phyloP scores from a whole-genome alignment of 2,113 vertebrate species.

The Scatophagus argus region DNA sequence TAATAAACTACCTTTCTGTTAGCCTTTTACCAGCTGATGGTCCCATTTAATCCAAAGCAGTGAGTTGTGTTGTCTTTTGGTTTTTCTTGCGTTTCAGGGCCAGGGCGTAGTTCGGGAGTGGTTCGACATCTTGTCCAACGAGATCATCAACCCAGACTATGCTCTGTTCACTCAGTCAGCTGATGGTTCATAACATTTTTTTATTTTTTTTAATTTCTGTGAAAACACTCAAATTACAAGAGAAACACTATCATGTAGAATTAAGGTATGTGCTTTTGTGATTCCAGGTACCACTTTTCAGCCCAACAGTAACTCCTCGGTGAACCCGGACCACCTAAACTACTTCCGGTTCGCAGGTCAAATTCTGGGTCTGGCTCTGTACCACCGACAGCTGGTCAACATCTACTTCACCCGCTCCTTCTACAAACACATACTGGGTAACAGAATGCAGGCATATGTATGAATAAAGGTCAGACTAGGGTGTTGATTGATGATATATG shows the following conservation, averaged over 20 bases:
- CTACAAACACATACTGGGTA: slow-evolving; percentile 99
- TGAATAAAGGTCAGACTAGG: not conserved
- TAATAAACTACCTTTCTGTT: not conserved
- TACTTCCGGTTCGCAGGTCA: slow-evolving; percentile 97
- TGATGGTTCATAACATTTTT: slow-evolving; percentile 86
- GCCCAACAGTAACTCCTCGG: slow-evolving; percentile 98
- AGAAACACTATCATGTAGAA: not conserved
- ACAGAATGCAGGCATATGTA: not conserved
- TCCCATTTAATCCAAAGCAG: not conserved
- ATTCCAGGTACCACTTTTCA: slow-evolving; percentile 96
- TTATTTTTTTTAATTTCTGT: too few relatives aligned
- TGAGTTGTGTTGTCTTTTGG: not conserved
- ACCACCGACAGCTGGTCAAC: slow-evolving; percentile 96
- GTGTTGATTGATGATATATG: not conserved
- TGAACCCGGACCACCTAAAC: slow-evolving; percentile 98
- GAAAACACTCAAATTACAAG: not conserved
- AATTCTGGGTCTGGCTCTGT: slow-evolving; percentile 95
- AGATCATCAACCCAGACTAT: slow-evolving; percentile 99
- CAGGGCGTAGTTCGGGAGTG: slow-evolving; percentile 98
- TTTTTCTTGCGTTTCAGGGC: slow-evolving; percentile 83
- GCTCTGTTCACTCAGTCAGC: slow-evolving; percentile 98
- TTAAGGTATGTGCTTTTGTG: not conserved
- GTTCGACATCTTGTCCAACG: slow-evolving; percentile 99
- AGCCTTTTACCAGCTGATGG: not conserved
- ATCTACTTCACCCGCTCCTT: slow-evolving; percentile 99